Evolutionary conservation across 2,113 vertebrate genomes (phyloP), one percentile per base, ranked within the genome.

Genomic region (Ictalurus furcatus): DNA sequence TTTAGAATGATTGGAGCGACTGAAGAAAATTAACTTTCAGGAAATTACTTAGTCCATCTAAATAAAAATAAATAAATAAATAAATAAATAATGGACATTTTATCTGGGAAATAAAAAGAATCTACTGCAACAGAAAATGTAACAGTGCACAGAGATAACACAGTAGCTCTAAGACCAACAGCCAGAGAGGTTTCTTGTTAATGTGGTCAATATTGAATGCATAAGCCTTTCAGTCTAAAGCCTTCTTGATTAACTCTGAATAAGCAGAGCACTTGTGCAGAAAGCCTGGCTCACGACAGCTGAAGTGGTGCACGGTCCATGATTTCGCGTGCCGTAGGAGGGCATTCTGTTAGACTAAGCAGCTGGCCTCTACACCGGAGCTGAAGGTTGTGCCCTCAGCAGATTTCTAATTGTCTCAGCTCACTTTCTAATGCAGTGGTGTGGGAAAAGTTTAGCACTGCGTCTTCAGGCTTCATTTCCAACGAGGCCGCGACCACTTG

Each of bases 351-450:
- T 54, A 34, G 88, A 84, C 88, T 79, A 65, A 79, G 83, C 71
- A 82, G 82, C 40, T 89, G 61, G 74, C 74, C 84, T 84, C 54
- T 78, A 86, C 85, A 87, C 88, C 81, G 48, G 85, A 90, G 79
- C 85, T 89, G 78, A 87, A 87, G 79, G 88, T 48, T 85, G 69
- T 81, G 85, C 78, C 71, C 83, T 88, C 79, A 61, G 85, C 74
- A 23, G 74, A 83, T 78, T 88, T 90, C 84, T 91, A 91, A 91
- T 91, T 90, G 90, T 87, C 79, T 81, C 44, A 25, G 69, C 78
- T 90, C 86, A 67, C 84, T 71, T 17, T 78, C 79, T 84, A 86
- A 79, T 56, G 67, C n/a, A 25, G 44, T 71, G 48, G 78, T 73
- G 67, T 30, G 54, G 84, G 83, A 83, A 86, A 86, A 90, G 84